A percentile compares a stretch with the other conserved stretches of the same genome.
phyloP scores from a whole-genome alignment of 1,140 invertebrate genomes.

The Adoxophyes honmai region DNA sequence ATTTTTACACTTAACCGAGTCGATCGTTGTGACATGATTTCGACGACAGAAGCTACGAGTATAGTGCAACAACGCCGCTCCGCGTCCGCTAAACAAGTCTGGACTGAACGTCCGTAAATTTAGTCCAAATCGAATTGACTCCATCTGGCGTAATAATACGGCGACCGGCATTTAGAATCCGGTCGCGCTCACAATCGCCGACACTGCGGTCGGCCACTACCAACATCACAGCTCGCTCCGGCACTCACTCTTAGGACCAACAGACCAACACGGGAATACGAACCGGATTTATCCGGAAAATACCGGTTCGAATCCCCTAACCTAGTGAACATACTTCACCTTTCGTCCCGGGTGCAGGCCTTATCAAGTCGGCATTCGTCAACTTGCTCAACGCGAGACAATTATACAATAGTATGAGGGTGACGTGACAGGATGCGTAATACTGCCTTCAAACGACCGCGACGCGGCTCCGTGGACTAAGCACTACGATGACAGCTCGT shows the following conservation, averaged over 20 bases:
- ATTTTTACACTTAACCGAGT: no score
- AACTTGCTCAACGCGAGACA: slow-evolving; percentile 3
- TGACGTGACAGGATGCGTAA: neutral
- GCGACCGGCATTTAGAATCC: neutral
- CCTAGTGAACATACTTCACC: no score
- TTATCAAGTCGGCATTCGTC: no score
- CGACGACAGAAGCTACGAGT: no score
- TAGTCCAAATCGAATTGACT: slow-evolving; percentile 11
- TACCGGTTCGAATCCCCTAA: no score
- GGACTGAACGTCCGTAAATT: neutral
- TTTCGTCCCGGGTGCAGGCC: no score
- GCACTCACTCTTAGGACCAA: no score
- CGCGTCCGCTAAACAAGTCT: neutral
- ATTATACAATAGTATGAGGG: neutral
- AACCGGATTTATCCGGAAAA: no score
- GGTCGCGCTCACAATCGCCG: neutral
- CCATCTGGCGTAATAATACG: neutral
- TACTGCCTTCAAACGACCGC: neutral
- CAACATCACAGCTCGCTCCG: neutral
- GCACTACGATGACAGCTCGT: no score
- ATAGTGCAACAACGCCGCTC: neutral
- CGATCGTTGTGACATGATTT: no score
- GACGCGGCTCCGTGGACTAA: no score
- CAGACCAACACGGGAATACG: no score
- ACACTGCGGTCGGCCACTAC: neutral